These are phyloP conservation scores for Podotricha telesiphe DNA, from an alignment of 2,888 invertebrate genomes.

Conservation along the genomic window DNA sequence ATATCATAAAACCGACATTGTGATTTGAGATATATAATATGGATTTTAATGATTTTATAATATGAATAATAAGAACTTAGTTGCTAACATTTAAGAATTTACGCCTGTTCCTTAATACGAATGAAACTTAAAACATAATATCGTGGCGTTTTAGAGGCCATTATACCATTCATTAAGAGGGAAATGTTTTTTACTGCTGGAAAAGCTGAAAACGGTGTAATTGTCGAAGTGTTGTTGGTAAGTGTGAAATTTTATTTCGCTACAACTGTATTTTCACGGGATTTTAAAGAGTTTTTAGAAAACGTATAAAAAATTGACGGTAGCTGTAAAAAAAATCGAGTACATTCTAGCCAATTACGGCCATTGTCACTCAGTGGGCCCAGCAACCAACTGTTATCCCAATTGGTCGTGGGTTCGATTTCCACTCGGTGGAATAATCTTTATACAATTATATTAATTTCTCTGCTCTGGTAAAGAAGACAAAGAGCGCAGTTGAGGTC, in stretches of 20 bases:
- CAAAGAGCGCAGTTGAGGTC: too few relatives aligned
- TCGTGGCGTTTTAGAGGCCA: constrained; percentile 19
- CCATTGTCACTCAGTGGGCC: too few relatives aligned
- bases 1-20: too few relatives aligned
- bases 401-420: too few relatives aligned
- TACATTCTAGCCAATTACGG: too few relatives aligned
- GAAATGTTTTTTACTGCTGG: constrained; percentile 19
- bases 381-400: too few relatives aligned
- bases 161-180: constrained; percentile 17
- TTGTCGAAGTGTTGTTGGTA: constrained; percentile 13
- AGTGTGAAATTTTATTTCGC: constrained; percentile 5
- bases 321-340: too few relatives aligned
- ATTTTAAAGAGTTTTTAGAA: neutral
- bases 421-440: too few relatives aligned
- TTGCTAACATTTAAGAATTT: neutral
- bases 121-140: constrained; percentile 19
- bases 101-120: constrained; percentile 9
- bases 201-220: constrained; percentile 22
- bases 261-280: neutral
- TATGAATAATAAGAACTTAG: neutral
- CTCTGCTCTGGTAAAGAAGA: too few relatives aligned
- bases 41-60: neutral
- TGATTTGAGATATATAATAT: too few relatives aligned
- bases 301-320: neutral
- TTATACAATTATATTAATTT: too few relatives aligned